These are phyloP conservation scores for Pachydiplax longipennis DNA, from an alignment of 2,888 invertebrate species.

Conservation along the genomic window DNA sequence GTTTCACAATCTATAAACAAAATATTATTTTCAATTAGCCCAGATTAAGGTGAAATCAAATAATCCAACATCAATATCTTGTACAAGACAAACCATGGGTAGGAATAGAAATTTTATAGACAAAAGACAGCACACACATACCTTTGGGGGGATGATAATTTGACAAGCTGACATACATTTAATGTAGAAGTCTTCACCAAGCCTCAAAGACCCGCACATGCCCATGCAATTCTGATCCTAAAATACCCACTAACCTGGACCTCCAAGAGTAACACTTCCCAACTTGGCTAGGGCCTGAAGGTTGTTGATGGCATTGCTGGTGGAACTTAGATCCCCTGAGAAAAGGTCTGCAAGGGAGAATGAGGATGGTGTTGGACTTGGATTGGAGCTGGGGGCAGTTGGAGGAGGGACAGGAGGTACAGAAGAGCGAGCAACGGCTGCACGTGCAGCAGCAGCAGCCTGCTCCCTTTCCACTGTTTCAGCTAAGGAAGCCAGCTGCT, in stretches of 20 bases:
- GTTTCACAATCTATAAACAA: too few species aligned
- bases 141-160: not conserved
- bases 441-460: constrained; percentile 38
- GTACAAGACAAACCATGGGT: too few species aligned
- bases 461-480: constrained; percentile 64
- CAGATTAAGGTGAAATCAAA: too few species aligned
- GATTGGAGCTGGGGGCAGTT: constrained; percentile 63
- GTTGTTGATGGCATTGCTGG: constrained; percentile 83
- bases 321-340: constrained; percentile 72
- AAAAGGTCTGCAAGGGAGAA: constrained; percentile 81
- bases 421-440: constrained; percentile 47
- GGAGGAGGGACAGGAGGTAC: constrained; percentile 45
- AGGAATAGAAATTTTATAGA: too few species aligned
- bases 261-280: constrained; percentile 66
- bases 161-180: not conserved
- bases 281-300: constrained; percentile 89
- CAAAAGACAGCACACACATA: not conserved
- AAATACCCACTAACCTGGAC: constrained; percentile 58
- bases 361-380: constrained; percentile 59
- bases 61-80: too few species aligned
- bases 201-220: not conserved
- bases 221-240: not conserved
- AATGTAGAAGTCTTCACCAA: not conserved
- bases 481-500: constrained; percentile 82
- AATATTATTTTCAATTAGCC: too few species aligned